These are phyloP conservation scores for Scolopax rusticola DNA, from an alignment of 2,797 vertebrate genomes.

Conservation along the genomic window DNA sequence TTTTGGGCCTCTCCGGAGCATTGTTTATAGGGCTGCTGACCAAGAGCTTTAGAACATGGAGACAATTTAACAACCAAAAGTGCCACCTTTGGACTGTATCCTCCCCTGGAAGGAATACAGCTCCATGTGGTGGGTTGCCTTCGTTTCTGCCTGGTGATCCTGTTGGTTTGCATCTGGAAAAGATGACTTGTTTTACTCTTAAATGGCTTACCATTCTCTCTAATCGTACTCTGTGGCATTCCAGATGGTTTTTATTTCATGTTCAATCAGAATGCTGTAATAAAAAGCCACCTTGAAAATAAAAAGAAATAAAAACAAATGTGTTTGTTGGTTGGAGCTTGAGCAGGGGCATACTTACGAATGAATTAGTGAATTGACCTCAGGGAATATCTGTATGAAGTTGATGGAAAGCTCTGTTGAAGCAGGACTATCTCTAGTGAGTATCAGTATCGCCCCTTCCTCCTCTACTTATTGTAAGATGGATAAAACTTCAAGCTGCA, in stretches of 20 bases:
- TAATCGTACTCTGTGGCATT: not conserved
- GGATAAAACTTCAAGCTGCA: not conserved
- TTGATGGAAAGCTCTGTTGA: not conserved
- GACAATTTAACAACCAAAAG: not conserved
- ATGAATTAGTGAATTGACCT: slow-evolving; percentile 2
- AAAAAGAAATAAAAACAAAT: not conserved
- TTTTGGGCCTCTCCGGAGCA: not conserved
- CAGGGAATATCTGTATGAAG: not conserved
- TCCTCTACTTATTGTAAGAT: not conserved
- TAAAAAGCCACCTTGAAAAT: slow-evolving; percentile 23
- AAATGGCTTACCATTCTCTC: not conserved
- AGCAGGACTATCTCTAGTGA: not conserved
- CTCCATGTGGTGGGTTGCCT: not conserved
- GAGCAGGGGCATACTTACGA: not conserved
- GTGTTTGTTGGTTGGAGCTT: not conserved
- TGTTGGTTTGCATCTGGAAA: not conserved
- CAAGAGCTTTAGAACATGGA: not conserved
- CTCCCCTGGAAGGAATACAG: not conserved
- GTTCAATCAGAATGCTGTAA: slow-evolving; percentile 3
- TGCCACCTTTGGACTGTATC: not conserved
- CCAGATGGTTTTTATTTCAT: not conserved
- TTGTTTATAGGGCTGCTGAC: not conserved
- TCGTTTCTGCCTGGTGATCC: not conserved
- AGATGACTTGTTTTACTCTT: not conserved
- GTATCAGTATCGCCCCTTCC: not conserved